Percentiles rank a stretch among this genome's conserved stretches.
phyloP scores from a whole-genome alignment of 1,140 invertebrate genomes.

The Paracyclopina nana region DNA sequence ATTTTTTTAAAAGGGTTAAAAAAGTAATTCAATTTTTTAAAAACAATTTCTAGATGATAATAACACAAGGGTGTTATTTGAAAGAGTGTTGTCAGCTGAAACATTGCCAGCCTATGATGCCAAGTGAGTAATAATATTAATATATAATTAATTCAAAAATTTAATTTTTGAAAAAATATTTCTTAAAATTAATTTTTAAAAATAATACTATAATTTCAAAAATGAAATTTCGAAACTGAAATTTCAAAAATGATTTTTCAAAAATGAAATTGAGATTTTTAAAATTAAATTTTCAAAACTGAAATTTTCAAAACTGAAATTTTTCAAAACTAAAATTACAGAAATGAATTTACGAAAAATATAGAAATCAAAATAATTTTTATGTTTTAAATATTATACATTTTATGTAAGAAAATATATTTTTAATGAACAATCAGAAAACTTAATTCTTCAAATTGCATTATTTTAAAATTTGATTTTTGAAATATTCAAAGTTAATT shows the following conservation, averaged over 20 bases:
- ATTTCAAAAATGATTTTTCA: too few species aligned
- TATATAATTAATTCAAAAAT: constrained; percentile 1
- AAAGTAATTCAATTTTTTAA: constrained; percentile 1
- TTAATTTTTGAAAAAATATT: background rate
- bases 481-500: constrained; percentile 15
- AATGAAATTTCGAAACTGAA: too few species aligned
- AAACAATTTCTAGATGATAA: constrained; percentile 64
- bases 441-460: too few species aligned
- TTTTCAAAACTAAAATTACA: too few species aligned
- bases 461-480: too few species aligned
- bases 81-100: constrained; percentile 83
- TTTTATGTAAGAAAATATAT: constrained; percentile 13
- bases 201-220: too few species aligned
- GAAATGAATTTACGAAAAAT: too few species aligned
- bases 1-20: constrained; percentile 8
- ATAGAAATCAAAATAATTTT: constrained; percentile 2
- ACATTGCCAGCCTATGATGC: constrained; percentile 75
- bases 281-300: too few species aligned
- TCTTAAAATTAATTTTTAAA: background rate
- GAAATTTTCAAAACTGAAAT: too few species aligned
- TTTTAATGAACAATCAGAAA: too few species aligned
- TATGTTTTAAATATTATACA: constrained; percentile 5
- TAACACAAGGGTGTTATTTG: constrained; percentile 92
- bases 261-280: too few species aligned
- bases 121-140: constrained; percentile 40